Evolutionary conservation across 2,888 invertebrate species (phyloP).

Genomic region (Drosophila gaucha): DNA sequence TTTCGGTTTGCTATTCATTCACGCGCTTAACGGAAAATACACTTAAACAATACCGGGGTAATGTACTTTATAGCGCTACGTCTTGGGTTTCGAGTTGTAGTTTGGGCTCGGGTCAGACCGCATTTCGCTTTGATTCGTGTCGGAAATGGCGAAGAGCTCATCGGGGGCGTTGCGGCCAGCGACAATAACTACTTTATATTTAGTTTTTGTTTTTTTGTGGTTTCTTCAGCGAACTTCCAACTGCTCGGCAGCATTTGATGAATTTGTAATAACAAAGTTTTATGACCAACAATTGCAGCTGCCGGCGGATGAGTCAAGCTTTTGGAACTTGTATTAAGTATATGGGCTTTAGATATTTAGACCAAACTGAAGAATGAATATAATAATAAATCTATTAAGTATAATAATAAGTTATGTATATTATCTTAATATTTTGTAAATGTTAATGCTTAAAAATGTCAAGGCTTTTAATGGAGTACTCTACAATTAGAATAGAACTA

Average conservation of each 20-base stretch:
- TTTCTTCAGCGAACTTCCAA: slow-evolving; percentile 24
- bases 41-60: slow-evolving; percentile 63
- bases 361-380: no score
- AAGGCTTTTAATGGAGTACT: background rate
- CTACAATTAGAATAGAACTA: no score
- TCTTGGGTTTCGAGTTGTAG: slow-evolving; percentile 21
- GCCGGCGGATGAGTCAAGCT: slow-evolving; percentile 30
- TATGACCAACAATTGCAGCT: slow-evolving; percentile 39
- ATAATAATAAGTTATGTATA: background rate
- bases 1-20: slow-evolving; percentile 63
- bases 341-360: background rate
- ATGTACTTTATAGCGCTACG: slow-evolving; percentile 53
- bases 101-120: slow-evolving; percentile 45
- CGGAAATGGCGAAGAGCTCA: slow-evolving; percentile 42
- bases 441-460: background rate
- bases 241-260: slow-evolving; percentile 24
- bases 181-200: slow-evolving; percentile 16
- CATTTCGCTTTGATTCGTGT: slow-evolving; percentile 54
- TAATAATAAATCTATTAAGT: no score
- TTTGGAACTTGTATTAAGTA: slow-evolving; percentile 11
- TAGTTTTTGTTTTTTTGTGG: slow-evolving; percentile 40
- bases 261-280: slow-evolving; percentile 39
- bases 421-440: background rate
- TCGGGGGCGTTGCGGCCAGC: slow-evolving; percentile 27
- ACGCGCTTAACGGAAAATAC: slow-evolving; percentile 71